Evolutionary conservation across 2,797 vertebrate species (phyloP).

Genomic region (Sternarchorhynchus goeldii): DNA sequence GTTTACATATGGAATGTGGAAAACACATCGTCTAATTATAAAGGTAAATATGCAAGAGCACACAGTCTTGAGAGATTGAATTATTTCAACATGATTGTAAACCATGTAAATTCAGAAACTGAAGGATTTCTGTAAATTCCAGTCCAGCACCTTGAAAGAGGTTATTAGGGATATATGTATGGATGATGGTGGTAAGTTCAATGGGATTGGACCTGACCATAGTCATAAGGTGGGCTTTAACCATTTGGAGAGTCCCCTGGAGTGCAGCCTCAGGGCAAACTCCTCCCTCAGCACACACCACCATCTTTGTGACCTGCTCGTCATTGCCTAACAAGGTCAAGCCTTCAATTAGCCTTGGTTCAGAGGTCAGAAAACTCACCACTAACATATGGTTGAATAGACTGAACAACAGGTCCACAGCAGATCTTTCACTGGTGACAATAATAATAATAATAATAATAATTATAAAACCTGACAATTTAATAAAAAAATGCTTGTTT

Average conservation of each 20-base stretch:
- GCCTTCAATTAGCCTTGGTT: slow-evolving; percentile 58
- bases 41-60: too few species aligned
- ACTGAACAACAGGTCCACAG: slow-evolving; percentile 49
- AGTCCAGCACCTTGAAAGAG: slow-evolving; percentile 20
- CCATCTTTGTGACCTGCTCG: slow-evolving; percentile 54
- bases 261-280: slow-evolving; percentile 49
- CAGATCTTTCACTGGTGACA: slow-evolving; percentile 2
- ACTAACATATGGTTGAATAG: slow-evolving; percentile 51
- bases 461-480: not conserved
- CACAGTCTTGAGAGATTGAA: too few species aligned
- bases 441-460: not conserved
- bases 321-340: slow-evolving; percentile 58
- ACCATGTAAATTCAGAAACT: not conserved
- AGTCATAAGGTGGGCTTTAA: slow-evolving; percentile 57
- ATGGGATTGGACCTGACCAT: slow-evolving; percentile 52
- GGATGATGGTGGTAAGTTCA: slow-evolving; percentile 51
- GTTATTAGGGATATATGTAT: slow-evolving; percentile 40
- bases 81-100: not conserved
- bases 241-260: slow-evolving; percentile 53
- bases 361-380: slow-evolving; percentile 52
- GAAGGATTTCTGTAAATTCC: not conserved
- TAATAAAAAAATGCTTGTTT: not conserved
- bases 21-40: too few species aligned
- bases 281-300: slow-evolving; percentile 40
- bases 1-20: too few species aligned